Evolutionary conservation across 2,888 invertebrate species (phyloP).

Genomic region (Tenthredo notha): DNA sequence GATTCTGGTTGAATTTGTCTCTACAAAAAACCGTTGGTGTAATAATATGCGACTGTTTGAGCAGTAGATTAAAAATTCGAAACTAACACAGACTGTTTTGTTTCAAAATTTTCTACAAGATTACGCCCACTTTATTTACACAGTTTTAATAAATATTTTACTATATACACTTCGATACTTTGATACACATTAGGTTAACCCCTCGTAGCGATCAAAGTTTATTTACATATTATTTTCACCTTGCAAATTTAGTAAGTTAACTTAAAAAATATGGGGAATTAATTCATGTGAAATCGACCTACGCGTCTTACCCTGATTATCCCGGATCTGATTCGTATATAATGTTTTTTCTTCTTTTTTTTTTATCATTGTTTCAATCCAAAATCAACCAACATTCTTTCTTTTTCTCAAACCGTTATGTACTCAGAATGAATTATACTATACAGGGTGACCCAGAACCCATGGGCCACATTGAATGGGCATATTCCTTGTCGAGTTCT

Average conservation of each 20-base stretch:
- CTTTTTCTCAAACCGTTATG: too few species aligned
- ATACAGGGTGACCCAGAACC: too few species aligned
- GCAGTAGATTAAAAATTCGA: neutral
- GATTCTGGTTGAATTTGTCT: neutral
- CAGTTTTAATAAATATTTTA: neutral
- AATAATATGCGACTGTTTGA: neutral
- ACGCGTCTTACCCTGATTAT: neutral
- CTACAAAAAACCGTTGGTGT: neutral
- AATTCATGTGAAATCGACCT: neutral
- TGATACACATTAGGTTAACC: neutral
- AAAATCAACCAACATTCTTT: too few species aligned
- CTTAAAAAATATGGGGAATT: neutral
- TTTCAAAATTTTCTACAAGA: neutral
- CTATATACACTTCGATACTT: neutral
- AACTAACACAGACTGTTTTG: neutral
- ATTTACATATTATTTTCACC: neutral
- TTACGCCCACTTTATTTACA: neutral
- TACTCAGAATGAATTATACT: too few species aligned
- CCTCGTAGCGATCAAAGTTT: neutral
- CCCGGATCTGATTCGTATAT: neutral
- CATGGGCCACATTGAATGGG: too few species aligned
- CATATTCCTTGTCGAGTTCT: too few species aligned
- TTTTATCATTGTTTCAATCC: too few species aligned
- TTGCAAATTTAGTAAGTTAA: neutral
- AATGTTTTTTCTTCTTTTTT: neutral